These are phyloP conservation scores for Volucella bombylans DNA, from an alignment of 2,888 invertebrate species.

Conservation along the genomic window DNA sequence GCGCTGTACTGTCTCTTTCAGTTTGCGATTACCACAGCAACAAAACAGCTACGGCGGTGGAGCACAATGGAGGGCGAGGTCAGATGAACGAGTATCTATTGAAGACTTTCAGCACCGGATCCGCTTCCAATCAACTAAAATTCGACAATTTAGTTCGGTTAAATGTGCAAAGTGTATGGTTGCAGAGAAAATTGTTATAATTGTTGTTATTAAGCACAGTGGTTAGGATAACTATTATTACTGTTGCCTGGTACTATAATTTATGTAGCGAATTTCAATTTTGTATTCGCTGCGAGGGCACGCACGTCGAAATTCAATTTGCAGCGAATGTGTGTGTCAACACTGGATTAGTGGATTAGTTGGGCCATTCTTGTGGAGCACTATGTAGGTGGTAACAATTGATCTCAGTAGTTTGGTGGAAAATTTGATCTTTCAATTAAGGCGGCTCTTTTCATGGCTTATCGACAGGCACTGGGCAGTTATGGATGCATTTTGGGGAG, in stretches of 20 bases:
- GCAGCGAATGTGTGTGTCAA: constrained; percentile 48
- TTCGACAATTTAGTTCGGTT: constrained; percentile 55
- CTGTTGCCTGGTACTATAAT: constrained; percentile 52
- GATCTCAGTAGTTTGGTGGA: constrained; percentile 30
- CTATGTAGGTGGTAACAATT: constrained; percentile 18
- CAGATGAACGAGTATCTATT: constrained; percentile 19
- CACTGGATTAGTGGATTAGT: constrained; percentile 50
- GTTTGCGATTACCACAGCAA: constrained; percentile 53
- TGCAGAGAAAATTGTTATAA: constrained; percentile 60
- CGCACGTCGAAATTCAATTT: constrained; percentile 67
- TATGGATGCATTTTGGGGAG: background rate
- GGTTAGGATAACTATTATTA: constrained; percentile 64
- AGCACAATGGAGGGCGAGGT: background rate
- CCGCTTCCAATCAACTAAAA: constrained; percentile 69
- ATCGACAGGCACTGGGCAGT: background rate
- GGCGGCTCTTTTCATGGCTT: constrained; percentile 13
- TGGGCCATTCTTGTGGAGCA: background rate
- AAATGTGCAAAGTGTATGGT: constrained; percentile 41
- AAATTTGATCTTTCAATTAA: constrained; percentile 63
- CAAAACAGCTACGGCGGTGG: too few relatives aligned
- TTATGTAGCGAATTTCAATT: constrained; percentile 56
- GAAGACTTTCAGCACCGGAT: background rate
- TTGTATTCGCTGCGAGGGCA: constrained; percentile 66
- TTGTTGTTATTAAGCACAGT: constrained; percentile 65
- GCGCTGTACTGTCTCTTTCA: constrained; percentile 38